Conservation (phyloP, 1,140 invertebrate genomes). For the Battus philenor region DNA sequence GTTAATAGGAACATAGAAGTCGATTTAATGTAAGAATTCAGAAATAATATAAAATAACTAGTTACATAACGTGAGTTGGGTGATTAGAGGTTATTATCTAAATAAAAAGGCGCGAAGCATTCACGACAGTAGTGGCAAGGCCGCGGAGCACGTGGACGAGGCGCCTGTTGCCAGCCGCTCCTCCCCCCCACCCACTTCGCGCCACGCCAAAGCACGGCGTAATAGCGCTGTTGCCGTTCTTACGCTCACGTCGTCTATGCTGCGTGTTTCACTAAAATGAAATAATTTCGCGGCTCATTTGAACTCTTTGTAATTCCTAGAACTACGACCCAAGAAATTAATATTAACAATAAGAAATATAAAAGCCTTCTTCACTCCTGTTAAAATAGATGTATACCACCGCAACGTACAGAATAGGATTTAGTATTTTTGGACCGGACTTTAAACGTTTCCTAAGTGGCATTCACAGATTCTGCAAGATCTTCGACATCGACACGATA, state of each 20-base stretch:
- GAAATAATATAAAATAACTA: slow-evolving; percentile 3
- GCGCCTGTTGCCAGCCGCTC: slow-evolving; percentile 64
- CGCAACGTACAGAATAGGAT: too few relatives aligned
- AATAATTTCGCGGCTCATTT: slow-evolving; percentile 13
- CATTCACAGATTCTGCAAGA: too few relatives aligned
- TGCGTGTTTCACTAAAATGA: slow-evolving; percentile 8
- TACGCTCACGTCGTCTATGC: slow-evolving; percentile 16
- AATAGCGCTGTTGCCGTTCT: slow-evolving; percentile 57
- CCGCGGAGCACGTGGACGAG: slow-evolving; percentile 48
- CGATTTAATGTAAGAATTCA: slow-evolving; percentile 2
- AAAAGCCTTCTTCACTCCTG: too few relatives aligned
- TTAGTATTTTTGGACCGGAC: too few relatives aligned
- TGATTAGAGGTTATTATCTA: slow-evolving; percentile 60
- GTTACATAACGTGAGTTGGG: slow-evolving; percentile 32
- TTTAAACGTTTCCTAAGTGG: too few relatives aligned
- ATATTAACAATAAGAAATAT: too few relatives aligned
- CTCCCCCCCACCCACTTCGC: slow-evolving; percentile 20
- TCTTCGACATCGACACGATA: too few relatives aligned
- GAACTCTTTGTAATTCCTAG: too few relatives aligned
- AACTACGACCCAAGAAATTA: too few relatives aligned
- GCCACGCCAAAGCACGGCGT: slow-evolving; percentile 16
- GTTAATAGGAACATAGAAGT: too few relatives aligned
- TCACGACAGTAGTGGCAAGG: slow-evolving; percentile 55
- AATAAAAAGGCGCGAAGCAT: slow-evolving; percentile 67
- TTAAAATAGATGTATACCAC: too few relatives aligned